Evolutionary conservation across 2,797 vertebrate genomes (phyloP).

Genomic region (Meriones psammophilus): DNA sequence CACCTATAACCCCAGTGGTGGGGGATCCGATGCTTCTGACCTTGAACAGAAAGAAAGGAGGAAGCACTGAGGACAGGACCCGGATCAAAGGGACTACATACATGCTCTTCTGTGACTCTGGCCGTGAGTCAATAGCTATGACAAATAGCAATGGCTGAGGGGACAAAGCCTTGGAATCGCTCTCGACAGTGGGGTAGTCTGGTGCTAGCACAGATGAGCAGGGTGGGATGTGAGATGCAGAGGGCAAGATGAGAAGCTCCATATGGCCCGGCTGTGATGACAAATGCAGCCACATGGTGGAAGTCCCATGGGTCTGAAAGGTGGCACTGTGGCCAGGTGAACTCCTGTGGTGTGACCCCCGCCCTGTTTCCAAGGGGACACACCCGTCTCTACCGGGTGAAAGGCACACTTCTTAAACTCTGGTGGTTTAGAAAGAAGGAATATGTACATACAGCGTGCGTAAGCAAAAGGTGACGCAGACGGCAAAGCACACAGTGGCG

Average conservation of each 20-base stretch:
- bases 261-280: accelerated
- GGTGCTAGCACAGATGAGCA: too few relatives aligned
- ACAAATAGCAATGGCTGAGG: too few relatives aligned
- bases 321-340: accelerated
- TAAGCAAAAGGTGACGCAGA: too few relatives aligned
- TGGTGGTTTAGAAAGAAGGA: background rate
- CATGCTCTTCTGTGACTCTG: accelerated
- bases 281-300: accelerated
- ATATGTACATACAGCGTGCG: background rate
- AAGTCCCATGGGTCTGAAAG: too few relatives aligned
- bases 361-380: background rate
- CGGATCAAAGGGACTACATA: background rate
- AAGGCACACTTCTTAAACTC: background rate
- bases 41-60: background rate
- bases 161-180: background rate
- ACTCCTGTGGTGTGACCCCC: background rate
- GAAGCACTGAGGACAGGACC: background rate
- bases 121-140: background rate
- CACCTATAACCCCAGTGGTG: background rate
- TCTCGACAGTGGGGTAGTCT: background rate
- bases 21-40: background rate
- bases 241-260: background rate
- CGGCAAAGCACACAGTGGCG: accelerated
- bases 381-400: background rate
- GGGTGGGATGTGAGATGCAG: background rate